A percentile compares a stretch with the other conserved stretches of the same genome.
phyloP scores from a whole-genome alignment of 2,888 invertebrate species.

The Ormia ochracea region DNA sequence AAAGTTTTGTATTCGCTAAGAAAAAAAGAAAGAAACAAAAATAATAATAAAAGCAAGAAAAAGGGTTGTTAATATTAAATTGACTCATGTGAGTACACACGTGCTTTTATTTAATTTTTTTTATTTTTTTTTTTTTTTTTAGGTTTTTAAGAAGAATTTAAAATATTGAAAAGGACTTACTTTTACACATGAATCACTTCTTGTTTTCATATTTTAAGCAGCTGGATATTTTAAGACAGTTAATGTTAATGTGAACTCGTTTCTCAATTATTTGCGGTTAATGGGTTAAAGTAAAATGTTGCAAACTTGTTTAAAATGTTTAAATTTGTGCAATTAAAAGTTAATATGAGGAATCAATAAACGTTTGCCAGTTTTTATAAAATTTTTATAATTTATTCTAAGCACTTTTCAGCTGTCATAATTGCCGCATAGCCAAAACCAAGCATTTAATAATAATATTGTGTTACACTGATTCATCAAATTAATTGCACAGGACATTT shows the following conservation, averaged over 20 bases:
- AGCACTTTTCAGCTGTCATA: too few species aligned
- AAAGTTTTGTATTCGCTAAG: conserved; percentile 1
- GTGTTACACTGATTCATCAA: too few species aligned
- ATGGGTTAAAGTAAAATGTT: neutral
- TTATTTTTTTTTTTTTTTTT: neutral
- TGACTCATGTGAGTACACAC: conserved; percentile 19
- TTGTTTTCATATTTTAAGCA: neutral
- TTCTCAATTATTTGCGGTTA: conserved; percentile 42
- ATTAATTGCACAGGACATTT: too few species aligned
- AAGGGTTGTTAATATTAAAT: conserved; percentile 29
- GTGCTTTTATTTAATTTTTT: too few species aligned
- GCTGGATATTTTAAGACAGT: conserved; percentile 15
- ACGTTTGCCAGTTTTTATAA: neutral
- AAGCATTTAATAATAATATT: too few species aligned
- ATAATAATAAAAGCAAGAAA: neutral
- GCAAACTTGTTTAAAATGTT: neutral
- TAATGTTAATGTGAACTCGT: conserved; percentile 34
- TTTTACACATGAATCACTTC: neutral
- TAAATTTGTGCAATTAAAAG: neutral
- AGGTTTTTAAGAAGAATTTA: neutral
- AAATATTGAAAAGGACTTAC: conserved; percentile 4
- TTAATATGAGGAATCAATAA: conserved; percentile 14
- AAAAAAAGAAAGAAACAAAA: too few species aligned
- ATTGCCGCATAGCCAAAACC: too few species aligned
- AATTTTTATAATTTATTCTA: too few species aligned